Base-by-base conservation (phyloP, 2,888 invertebrate species). In the Callimorpha dominula region DNA sequence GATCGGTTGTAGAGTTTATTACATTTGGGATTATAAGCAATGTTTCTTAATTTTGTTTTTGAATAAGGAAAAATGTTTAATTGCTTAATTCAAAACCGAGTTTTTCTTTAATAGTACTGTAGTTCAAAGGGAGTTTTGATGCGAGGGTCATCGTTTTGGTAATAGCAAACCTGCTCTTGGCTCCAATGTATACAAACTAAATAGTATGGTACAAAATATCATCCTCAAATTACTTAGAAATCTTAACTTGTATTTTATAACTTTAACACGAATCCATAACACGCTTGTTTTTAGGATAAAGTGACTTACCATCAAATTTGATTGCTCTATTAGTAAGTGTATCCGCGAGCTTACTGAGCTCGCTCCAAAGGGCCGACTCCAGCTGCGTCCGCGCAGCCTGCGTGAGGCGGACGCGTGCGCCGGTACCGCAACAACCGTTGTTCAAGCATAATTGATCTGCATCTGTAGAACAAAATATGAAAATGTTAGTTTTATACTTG, bases 231-330 rank as follows among this genome's bases (percentile, higher is more conserved):
- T 11, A 46, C 11, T 8, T n/a, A 11, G 3, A 54, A 20, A 20
- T 54, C n/a, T n/a, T 54, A 54, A 54, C n/a, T 54, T n/a, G 31
- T 31, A 54, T 8, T 9, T n/a, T 54, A n/a, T 54, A n/a, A 54
- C 54, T 54, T 46, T 6, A 11, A 46, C 14, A 50, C 14, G 12
- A 12, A 49, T 12, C 11, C 8, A 49, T 12, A 49, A 49, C 1
- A 49, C 1, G 11, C 11, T 57, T 0, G 57, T 20, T 57, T 12
- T 65, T 4, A 62, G 31, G 6, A 31, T 40, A 62, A 46, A 11
- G 20, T 65, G 11, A 96, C 97, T 97, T 93, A 99, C 99, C 97
- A 91, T 99, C 98, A 93, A 99, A 98, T 91, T 97, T 97, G 87
- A 96, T 96, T 63, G 98, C 98, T 89, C 98, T 97, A 81, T 97